Conservation (phyloP, 2,888 invertebrate genomes). For the Papilio demoleus region DNA sequence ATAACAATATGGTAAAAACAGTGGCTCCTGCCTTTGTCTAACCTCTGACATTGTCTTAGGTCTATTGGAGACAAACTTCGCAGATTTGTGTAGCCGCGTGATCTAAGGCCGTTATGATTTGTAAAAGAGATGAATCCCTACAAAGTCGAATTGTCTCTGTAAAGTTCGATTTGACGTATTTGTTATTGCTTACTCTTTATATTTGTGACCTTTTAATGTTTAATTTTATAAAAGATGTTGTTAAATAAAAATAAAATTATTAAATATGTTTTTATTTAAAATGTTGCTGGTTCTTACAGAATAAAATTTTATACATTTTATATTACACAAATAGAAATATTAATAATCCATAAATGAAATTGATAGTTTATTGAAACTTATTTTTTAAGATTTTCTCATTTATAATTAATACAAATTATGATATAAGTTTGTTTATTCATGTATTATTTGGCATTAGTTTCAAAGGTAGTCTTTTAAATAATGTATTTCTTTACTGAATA, state of each 20-base stretch:
- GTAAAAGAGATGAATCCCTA: background rate
- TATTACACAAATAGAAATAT: background rate
- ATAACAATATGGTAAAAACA: too few relatives aligned
- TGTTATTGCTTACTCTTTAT: background rate
- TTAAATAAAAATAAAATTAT: background rate
- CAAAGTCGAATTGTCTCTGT: background rate
- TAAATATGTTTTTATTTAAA: background rate
- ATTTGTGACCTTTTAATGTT: background rate
- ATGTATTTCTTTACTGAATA: slow-evolving; percentile 1
- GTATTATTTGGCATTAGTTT: background rate
- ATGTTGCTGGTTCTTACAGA: background rate
- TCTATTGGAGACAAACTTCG: too few relatives aligned
- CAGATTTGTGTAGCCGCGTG: too few relatives aligned
- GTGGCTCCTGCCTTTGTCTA: too few relatives aligned
- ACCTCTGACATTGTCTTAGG: too few relatives aligned
- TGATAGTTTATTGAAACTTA: background rate
- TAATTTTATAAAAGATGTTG: background rate
- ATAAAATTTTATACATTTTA: background rate
- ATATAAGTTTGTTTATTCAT: background rate
- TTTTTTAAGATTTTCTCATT: background rate
- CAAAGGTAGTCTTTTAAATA: background rate
- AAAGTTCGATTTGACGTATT: background rate
- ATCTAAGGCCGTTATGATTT: too few relatives aligned
- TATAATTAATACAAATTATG: background rate
- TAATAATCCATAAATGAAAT: background rate